These are phyloP conservation scores for Stichopus chloronotus DNA, from an alignment of 35 echinoderm and acorn worm genomes.

Conservation along the genomic window DNA sequence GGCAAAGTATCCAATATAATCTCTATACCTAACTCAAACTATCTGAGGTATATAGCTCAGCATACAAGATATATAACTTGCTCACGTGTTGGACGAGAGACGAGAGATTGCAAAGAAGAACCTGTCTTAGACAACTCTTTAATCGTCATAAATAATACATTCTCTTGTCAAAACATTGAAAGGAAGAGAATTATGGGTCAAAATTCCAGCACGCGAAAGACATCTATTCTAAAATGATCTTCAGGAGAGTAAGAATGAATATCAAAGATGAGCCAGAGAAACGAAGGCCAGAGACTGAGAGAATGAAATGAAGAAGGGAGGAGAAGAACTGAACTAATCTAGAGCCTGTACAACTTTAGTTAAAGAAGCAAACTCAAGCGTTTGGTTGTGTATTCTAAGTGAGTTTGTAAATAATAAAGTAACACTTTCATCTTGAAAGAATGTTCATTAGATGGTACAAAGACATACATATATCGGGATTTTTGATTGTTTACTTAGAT, in stretches of 20 bases:
- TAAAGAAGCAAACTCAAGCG: background rate
- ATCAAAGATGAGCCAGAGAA: background rate
- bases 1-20: background rate
- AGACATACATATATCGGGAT: too few species aligned
- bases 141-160: slow-evolving; percentile 11
- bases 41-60: background rate
- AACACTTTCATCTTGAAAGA: too few species aligned
- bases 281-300: background rate
- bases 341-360: background rate
- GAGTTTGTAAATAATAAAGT: background rate
- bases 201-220: background rate
- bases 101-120: background rate
- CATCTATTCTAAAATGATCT: slow-evolving; percentile 21
- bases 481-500: too few species aligned
- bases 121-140: background rate
- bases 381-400: background rate
- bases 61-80: background rate
- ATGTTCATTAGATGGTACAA: too few species aligned
- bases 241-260: background rate
- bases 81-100: background rate
- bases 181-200: slow-evolving; percentile 13
- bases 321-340: background rate
- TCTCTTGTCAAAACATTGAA: slow-evolving; percentile 10
- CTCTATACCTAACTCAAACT: too few species aligned
- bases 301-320: background rate